phyloP scores from a whole-genome alignment of 2,888 invertebrate genomes.

The Emmelina monodactyla region DNA sequence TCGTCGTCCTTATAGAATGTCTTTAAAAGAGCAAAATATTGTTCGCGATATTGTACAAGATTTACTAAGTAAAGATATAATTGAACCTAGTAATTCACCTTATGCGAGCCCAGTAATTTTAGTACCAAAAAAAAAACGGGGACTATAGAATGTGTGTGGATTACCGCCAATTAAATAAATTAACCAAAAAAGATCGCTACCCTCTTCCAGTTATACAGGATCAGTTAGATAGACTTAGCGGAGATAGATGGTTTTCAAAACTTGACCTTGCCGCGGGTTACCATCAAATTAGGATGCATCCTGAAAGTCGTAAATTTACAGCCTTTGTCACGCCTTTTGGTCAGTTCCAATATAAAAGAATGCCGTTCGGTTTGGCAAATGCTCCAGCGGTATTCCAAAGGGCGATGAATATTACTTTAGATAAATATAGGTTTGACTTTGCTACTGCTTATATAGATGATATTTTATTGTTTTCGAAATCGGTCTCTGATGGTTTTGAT shows the following conservation, averaged over 20 bases:
- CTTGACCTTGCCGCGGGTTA: slow-evolving; percentile 10
- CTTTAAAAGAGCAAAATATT: slow-evolving; percentile 6
- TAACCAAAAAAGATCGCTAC: slow-evolving; percentile 10
- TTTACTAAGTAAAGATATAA: slow-evolving; percentile 8
- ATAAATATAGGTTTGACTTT: slow-evolving; percentile 6
- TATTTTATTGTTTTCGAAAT: slow-evolving; percentile 2
- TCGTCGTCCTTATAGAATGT: slow-evolving; percentile 12
- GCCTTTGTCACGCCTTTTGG: slow-evolving; percentile 10
- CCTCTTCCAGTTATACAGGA: slow-evolving; percentile 14
- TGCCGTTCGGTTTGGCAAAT: slow-evolving; percentile 10
- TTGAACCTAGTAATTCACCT: slow-evolving; percentile 11
- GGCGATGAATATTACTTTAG: slow-evolving; percentile 5
- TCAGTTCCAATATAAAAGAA: slow-evolving; percentile 7
- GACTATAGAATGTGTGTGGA: slow-evolving; percentile 13
- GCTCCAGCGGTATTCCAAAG: slow-evolving; percentile 1
- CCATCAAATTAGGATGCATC: slow-evolving; percentile 3
- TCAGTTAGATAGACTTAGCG: slow-evolving; percentile 9
- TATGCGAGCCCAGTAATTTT: slow-evolving; percentile 12
- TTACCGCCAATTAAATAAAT: slow-evolving; percentile 11
- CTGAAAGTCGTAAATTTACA: slow-evolving; percentile 7
- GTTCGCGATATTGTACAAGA: slow-evolving; percentile 10
- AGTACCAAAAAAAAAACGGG: slow-evolving; percentile 9
- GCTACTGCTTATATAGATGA: slow-evolving; percentile 11
- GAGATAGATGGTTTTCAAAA: slow-evolving; percentile 3
- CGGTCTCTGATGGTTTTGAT: not conserved